Percentiles rank a stretch among this genome's conserved stretches.
Evolutionary conservation across 2,113 vertebrate species (phyloP).

Genomic region (Dasyornis broadbenti): DNA sequence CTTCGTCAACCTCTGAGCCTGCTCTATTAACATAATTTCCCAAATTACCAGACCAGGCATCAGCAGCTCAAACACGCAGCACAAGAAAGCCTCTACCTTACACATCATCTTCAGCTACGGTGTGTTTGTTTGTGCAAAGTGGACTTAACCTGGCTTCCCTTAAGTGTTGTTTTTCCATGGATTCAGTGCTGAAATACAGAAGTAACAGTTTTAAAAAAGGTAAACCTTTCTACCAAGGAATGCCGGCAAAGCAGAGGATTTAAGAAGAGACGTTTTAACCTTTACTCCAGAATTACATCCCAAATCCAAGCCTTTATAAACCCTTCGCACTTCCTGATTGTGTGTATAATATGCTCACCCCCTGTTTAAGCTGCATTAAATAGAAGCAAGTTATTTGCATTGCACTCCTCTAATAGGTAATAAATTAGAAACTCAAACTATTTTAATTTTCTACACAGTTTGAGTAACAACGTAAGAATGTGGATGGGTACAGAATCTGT

Average conservation of each 20-base stretch:
- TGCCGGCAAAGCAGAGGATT: not conserved
- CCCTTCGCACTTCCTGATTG: fast-evolving
- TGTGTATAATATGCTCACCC: not conserved
- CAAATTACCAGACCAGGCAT: not conserved
- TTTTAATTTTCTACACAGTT: not conserved
- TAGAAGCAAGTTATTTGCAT: not conserved
- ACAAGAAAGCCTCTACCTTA: not conserved
- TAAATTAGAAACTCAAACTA: not conserved
- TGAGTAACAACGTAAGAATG: fast-evolving
- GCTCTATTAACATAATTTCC: not conserved
- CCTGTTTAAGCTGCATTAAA: not conserved
- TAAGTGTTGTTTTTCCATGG: not conserved
- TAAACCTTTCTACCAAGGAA: not conserved
- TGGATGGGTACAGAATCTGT: not conserved
- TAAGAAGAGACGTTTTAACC: not conserved
- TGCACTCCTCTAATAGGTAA: not conserved
- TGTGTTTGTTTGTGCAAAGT: not conserved
- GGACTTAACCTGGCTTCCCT: not conserved
- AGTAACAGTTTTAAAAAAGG: not conserved
- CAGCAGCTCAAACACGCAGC: not conserved
- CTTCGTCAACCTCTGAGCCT: not conserved
- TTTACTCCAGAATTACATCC: not conserved
- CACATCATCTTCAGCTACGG: fast-evolving
- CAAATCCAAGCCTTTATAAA: not conserved
- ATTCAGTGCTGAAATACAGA: not conserved